Evolutionary conservation across 2,888 invertebrate species (phyloP).

Genomic region (Epirrhoe alternata): DNA sequence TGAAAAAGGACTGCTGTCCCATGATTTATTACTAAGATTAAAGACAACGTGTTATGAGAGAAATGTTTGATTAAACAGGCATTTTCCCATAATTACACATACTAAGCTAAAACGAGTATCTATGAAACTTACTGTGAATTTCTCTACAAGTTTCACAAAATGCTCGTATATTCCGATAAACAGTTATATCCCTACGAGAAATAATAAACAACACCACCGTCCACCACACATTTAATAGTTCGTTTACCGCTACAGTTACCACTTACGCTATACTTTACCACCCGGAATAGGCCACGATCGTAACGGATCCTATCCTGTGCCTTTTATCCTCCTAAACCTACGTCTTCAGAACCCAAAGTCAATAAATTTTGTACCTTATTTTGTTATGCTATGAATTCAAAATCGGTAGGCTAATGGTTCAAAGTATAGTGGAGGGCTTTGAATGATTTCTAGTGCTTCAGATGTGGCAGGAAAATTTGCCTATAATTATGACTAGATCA

Average conservation of each 20-base stretch:
- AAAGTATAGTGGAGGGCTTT: slow-evolving; percentile 36
- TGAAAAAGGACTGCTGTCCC: too few relatives aligned
- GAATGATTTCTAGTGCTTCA: slow-evolving; percentile 55
- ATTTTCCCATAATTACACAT: too few relatives aligned
- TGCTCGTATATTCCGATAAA: slow-evolving; percentile 15
- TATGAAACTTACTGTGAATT: slow-evolving; percentile 3
- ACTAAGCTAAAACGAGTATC: not conserved
- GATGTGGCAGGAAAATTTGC: slow-evolving; percentile 57
- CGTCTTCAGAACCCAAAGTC: not conserved
- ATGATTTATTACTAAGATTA: too few relatives aligned
- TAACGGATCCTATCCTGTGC: slow-evolving; percentile 50
- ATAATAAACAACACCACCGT: slow-evolving; percentile 26
- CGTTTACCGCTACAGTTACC: slow-evolving; percentile 59
- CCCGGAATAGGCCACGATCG: slow-evolving; percentile 64
- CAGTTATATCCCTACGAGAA: slow-evolving; percentile 16
- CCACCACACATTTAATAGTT: slow-evolving; percentile 27
- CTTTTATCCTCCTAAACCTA: slow-evolving; percentile 24
- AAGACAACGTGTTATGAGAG: too few relatives aligned
- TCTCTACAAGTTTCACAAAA: slow-evolving; percentile 9
- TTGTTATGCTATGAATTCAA: slow-evolving; percentile 30
- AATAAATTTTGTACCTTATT: not conserved
- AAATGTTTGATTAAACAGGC: too few relatives aligned
- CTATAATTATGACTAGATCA: slow-evolving; percentile 55
- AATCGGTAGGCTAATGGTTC: slow-evolving; percentile 18
- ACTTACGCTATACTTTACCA: slow-evolving; percentile 59